Evolutionary conservation across 2,113 vertebrate species (phyloP).

Genomic region (Rhea americana): DNA sequence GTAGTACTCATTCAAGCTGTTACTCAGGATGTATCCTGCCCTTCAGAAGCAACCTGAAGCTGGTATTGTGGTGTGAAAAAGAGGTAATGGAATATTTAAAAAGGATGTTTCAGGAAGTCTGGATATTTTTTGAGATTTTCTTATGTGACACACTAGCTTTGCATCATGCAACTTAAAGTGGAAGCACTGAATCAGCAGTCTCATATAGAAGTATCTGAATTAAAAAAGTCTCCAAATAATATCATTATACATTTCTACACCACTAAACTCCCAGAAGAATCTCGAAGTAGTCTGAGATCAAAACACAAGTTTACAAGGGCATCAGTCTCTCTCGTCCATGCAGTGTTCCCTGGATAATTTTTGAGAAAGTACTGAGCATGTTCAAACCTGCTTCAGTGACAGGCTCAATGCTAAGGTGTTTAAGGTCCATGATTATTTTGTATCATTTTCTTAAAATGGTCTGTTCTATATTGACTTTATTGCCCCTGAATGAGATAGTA

Average conservation of each 20-base stretch:
- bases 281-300: neutral
- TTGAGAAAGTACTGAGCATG: neutral
- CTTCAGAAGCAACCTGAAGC: constrained; percentile 3
- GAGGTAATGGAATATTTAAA: neutral
- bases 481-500: neutral
- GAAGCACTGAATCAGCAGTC: neutral
- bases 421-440: constrained; percentile 15
- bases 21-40: neutral
- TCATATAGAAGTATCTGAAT: neutral
- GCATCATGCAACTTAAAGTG: neutral
- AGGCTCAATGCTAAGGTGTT: neutral
- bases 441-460: constrained; percentile 37
- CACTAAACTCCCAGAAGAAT: neutral
- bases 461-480: constrained; percentile 17
- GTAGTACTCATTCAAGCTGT: constrained; percentile 3
- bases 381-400: neutral
- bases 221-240: neutral
- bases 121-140: neutral
- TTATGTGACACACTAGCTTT: neutral
- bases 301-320: neutral
- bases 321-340: neutral
- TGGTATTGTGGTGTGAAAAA: neutral
- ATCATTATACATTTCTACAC: neutral
- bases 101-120: neutral
- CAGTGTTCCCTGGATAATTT: neutral